These are phyloP conservation scores for Tethea ocularis DNA, from an alignment of 2,888 invertebrate genomes.

Conservation along the genomic window DNA sequence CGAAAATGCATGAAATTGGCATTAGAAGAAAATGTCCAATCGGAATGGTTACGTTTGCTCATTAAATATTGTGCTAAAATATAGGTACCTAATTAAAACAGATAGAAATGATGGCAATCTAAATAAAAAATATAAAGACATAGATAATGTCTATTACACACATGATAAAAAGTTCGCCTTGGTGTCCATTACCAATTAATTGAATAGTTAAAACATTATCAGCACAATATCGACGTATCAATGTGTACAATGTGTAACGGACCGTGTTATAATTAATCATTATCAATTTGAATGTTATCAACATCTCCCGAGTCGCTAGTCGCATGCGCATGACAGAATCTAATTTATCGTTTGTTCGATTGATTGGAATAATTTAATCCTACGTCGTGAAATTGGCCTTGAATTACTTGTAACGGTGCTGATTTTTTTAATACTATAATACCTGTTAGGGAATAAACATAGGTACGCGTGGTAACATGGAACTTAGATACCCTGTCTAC, in stretches of 20 bases:
- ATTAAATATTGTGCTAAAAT: no score
- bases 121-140: not conserved
- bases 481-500: no score
- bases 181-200: not conserved
- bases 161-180: constrained; percentile 4
- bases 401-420: not conserved
- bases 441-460: no score
- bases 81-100: not conserved
- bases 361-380: constrained; percentile 53
- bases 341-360: constrained; percentile 56
- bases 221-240: constrained; percentile 33
- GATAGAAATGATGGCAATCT: not conserved
- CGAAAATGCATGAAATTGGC: no score
- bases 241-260: constrained; percentile 34
- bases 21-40: no score
- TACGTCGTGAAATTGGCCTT: constrained; percentile 9
- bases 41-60: no score
- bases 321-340: constrained; percentile 42
- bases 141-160: not conserved
- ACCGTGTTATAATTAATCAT: constrained; percentile 50
- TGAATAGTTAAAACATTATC: constrained; percentile 29
- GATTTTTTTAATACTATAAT: not conserved
- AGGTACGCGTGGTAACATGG: no score
- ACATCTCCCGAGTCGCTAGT: constrained; percentile 33
- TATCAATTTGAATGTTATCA: constrained; percentile 52